Evolutionary conservation across 2,888 invertebrate genomes (phyloP).

Genomic region (Folsomia manolachei): DNA sequence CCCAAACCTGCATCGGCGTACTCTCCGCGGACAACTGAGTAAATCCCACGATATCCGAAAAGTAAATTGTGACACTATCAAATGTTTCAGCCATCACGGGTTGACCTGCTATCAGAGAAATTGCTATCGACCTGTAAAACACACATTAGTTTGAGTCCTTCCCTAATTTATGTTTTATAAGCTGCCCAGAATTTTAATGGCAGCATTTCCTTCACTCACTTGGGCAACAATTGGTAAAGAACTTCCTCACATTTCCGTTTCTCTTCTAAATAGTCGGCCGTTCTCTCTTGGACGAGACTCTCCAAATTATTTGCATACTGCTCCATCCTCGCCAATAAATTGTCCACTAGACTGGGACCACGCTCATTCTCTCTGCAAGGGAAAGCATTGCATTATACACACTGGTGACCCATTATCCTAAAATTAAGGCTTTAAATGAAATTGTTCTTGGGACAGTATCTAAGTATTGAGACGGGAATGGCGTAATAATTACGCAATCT

Average conservation of each 20-base stretch:
- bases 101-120: conserved; percentile 83
- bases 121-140: conserved; percentile 73
- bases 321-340: conserved; percentile 94
- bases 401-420: background rate
- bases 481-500: too few relatives aligned
- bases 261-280: conserved; percentile 95
- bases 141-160: background rate
- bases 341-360: conserved; percentile 85
- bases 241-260: conserved; percentile 97
- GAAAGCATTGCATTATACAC: background rate
- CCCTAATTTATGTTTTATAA: too few relatives aligned
- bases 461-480: too few relatives aligned
- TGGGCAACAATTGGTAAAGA: conserved; percentile 91
- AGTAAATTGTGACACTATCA: conserved; percentile 85
- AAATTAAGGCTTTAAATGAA: background rate
- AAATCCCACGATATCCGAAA: conserved; percentile 93
- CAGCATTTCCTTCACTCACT: conserved; percentile 63
- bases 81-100: conserved; percentile 65
- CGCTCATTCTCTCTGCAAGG: conserved; percentile 75
- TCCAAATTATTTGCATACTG: conserved; percentile 99
- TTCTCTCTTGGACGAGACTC: conserved; percentile 89
- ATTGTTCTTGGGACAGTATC: too few relatives aligned
- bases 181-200: too few relatives aligned
- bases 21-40: conserved; percentile 79
- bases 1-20: conserved; percentile 75